Evolutionary conservation across 2,888 invertebrate species (phyloP).

Genomic region (Andrena marginata): DNA sequence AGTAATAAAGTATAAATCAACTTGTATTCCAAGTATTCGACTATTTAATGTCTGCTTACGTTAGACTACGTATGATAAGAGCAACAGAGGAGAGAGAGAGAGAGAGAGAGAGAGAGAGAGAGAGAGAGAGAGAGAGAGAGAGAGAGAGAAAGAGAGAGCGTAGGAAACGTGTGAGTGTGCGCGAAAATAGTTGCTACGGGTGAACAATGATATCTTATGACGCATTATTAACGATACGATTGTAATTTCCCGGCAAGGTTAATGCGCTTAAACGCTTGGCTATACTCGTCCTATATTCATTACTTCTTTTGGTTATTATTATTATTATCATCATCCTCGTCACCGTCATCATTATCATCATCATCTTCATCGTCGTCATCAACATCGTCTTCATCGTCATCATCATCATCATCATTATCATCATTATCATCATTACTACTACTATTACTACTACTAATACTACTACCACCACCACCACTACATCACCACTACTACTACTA

Average conservation of each 20-base stretch:
- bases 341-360: background rate
- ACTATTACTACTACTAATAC: background rate
- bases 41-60: slow-evolving; percentile 63
- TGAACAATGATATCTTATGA: slow-evolving; percentile 69
- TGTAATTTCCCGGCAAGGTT: slow-evolving; percentile 76
- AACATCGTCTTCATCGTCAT: too few relatives aligned
- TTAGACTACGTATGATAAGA: slow-evolving; percentile 40
- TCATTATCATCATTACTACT: too few relatives aligned
- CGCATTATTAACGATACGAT: slow-evolving; percentile 74
- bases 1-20: slow-evolving; percentile 62
- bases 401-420: too few relatives aligned
- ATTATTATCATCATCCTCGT: background rate
- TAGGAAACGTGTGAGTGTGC: slow-evolving; percentile 30
- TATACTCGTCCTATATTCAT: slow-evolving; percentile 58
- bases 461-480: background rate
- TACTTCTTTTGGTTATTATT: slow-evolving; percentile 15
- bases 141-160: slow-evolving; percentile 18
- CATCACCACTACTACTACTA: background rate
- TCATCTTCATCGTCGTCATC: background rate
- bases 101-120: too few relatives aligned
- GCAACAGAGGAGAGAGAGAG: background rate
- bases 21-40: slow-evolving; percentile 64
- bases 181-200: slow-evolving; percentile 26
- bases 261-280: slow-evolving; percentile 75
- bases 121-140: too few relatives aligned